These are phyloP conservation scores for Perizoma affinitatum DNA, from an alignment of 2,888 invertebrate species.

Conservation along the genomic window DNA sequence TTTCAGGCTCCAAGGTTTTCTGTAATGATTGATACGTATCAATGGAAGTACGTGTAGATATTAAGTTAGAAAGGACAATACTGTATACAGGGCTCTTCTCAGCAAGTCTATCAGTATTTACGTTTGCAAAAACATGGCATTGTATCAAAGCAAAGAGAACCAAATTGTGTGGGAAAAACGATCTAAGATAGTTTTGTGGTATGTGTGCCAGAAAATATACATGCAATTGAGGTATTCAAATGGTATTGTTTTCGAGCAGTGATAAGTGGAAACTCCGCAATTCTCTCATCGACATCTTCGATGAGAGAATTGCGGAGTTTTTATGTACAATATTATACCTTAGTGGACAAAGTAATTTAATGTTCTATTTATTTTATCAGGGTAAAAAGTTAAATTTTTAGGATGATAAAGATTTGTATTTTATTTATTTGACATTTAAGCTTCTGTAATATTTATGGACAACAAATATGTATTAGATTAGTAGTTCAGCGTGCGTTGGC, in stretches of 20 bases:
- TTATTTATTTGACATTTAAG: background rate
- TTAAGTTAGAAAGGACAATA: conserved; percentile 4
- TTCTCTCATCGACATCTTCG: too few species aligned
- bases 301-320: background rate
- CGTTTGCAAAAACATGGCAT: conserved; percentile 22
- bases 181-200: conserved; percentile 46
- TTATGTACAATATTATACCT: too few species aligned
- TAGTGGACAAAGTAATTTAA: too few species aligned
- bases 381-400: too few species aligned
- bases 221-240: conserved; percentile 31
- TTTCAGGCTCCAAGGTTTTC: too few species aligned
- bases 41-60: too few species aligned
- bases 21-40: too few species aligned
- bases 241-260: conserved; percentile 38
- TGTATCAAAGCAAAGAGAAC: conserved; percentile 31
- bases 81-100: too few species aligned
- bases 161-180: conserved; percentile 49
- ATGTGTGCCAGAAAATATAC: conserved; percentile 33
- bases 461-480: too few species aligned
- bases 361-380: too few species aligned
- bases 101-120: background rate
- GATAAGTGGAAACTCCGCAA: too few species aligned
- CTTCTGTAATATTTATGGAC: background rate
- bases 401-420: background rate
- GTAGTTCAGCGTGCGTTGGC: too few species aligned